phyloP scores from a whole-genome alignment of 1,140 invertebrate species.

The Plutomurus gul region DNA sequence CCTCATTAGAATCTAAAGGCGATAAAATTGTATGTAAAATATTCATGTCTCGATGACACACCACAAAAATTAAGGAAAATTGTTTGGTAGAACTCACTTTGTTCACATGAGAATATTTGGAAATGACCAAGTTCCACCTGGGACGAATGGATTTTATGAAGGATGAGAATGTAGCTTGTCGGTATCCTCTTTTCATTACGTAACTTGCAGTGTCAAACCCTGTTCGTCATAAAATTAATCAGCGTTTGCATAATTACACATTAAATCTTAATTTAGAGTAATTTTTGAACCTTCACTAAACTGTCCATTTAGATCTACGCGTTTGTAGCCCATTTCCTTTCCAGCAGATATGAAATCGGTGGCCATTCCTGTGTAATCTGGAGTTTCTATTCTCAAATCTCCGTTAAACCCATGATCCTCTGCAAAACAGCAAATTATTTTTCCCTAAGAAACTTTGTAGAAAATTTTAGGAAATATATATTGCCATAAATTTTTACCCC shows the following conservation, averaged over 20 bases:
- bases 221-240: not conserved
- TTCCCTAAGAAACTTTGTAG: no score
- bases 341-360: not conserved
- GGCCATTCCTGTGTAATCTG: slow-evolving; percentile 10
- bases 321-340: slow-evolving; percentile 17
- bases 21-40: no score
- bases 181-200: slow-evolving; percentile 7
- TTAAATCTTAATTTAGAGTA: not conserved
- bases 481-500: not conserved
- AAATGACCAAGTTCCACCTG: slow-evolving; percentile 28
- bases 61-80: not conserved
- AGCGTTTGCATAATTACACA: not conserved
- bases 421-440: not conserved
- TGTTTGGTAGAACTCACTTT: not conserved
- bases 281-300: not conserved
- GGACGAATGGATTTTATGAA: slow-evolving; percentile 4
- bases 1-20: not conserved
- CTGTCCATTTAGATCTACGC: not conserved
- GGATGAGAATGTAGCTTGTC: not conserved
- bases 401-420: slow-evolving; percentile 31
- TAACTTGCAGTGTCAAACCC: slow-evolving; percentile 29
- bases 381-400: slow-evolving; percentile 1
- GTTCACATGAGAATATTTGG: slow-evolving; percentile 39
- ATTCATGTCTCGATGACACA: no score
- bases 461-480: no score